phyloP scores from a whole-genome alignment of 2,113 vertebrate species.

The Ibidorhyncha struthersii region DNA sequence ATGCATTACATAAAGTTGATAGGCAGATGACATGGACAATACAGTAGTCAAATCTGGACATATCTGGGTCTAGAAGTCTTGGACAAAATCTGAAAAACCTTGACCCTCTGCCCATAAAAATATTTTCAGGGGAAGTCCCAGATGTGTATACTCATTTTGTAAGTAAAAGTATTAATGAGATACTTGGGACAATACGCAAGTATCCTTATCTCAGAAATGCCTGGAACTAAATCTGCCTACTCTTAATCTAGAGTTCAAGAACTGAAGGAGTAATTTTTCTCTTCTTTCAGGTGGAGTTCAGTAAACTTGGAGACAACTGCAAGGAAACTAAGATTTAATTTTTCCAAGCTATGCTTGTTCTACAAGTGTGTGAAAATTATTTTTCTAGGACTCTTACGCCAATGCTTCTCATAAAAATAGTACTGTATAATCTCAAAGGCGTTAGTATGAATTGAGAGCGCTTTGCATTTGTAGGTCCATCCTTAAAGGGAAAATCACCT shows the following conservation, averaged over 20 bases:
- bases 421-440: neutral
- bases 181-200: rapidly evolving
- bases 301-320: neutral
- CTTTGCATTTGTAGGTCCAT: neutral
- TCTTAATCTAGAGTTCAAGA: neutral
- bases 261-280: neutral
- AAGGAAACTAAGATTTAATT: neutral
- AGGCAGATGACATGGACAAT: neutral
- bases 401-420: neutral
- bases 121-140: neutral
- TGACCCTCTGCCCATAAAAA: neutral
- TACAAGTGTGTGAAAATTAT: neutral
- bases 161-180: neutral
- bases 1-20: neutral
- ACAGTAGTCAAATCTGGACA: neutral
- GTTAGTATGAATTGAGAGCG: neutral
- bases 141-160: neutral
- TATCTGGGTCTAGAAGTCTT: neutral
- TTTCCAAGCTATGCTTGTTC: neutral
- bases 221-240: neutral
- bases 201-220: neutral
- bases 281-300: neutral
- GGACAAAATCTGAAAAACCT: neutral
- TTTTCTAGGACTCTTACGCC: neutral
- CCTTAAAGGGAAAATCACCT: neutral